phyloP scores from a whole-genome alignment of 2,113 vertebrate genomes.

The Xerus inauris region DNA sequence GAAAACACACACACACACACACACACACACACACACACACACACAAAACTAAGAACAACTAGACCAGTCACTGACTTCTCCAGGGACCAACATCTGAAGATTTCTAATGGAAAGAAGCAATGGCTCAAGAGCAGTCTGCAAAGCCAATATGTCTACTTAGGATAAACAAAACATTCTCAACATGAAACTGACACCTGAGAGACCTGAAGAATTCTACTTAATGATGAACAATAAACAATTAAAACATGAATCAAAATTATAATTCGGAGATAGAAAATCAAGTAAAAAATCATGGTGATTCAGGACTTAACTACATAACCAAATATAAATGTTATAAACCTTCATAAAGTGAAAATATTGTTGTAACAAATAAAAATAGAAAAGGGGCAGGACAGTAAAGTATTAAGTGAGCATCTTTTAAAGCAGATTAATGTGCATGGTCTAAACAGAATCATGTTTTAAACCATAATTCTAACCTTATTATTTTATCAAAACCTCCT shows the following conservation, averaged over 20 bases:
- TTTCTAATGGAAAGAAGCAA: neutral
- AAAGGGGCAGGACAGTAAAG: neutral
- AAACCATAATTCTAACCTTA: neutral
- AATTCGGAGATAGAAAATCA: neutral
- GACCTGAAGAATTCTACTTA: neutral
- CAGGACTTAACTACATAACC: neutral
- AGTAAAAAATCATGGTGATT: neutral
- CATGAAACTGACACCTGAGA: neutral
- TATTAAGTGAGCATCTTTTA: neutral
- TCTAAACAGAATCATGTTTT: neutral
- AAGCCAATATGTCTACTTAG: neutral
- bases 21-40: no score
- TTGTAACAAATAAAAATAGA: neutral
- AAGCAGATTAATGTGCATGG: neutral
- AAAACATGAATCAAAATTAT: constrained; percentile 39
- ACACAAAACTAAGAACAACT: neutral
- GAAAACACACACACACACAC: no score
- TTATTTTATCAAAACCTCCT: neutral
- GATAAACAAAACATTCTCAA: neutral
- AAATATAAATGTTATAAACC: neutral
- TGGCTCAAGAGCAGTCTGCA: neutral
- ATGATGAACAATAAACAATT: neutral
- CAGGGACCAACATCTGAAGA: neutral
- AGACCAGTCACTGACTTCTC: neutral
- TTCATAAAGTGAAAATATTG: neutral